These are phyloP conservation scores for Smutsia temminckii DNA, from an alignment of 2,797 vertebrate genomes.

Conservation along the genomic window DNA sequence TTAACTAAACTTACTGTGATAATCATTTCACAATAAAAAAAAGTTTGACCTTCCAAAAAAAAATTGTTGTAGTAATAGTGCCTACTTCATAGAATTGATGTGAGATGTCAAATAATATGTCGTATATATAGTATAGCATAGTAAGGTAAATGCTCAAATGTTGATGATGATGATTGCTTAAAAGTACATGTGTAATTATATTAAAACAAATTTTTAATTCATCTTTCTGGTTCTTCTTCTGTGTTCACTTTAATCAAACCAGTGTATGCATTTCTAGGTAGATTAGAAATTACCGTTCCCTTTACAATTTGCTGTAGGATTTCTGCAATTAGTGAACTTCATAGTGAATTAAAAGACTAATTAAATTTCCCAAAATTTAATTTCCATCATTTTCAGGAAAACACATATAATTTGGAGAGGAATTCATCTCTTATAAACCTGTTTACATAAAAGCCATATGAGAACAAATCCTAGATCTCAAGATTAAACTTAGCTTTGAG, in stretches of 20 bases:
- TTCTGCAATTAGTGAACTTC: slow-evolving; percentile 48
- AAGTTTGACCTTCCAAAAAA: too few relatives aligned
- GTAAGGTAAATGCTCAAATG: neutral
- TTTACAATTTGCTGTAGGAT: neutral
- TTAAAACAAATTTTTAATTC: slow-evolving; percentile 12
- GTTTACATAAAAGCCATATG: slow-evolving; percentile 59
- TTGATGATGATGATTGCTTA: neutral
- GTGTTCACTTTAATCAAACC: neutral
- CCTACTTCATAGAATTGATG: neutral
- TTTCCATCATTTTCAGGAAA: slow-evolving; percentile 42
- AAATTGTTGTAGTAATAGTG: neutral
- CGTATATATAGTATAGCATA: neutral
- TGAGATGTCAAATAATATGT: neutral
- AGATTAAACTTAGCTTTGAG: slow-evolving; percentile 55
- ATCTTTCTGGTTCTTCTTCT: neutral
- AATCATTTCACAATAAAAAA: too few relatives aligned
- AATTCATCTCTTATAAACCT: slow-evolving; percentile 49
- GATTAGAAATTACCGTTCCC: slow-evolving; percentile 12
- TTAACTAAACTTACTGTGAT: too few relatives aligned
- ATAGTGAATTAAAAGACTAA: slow-evolving; percentile 38
- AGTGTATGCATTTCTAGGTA: slow-evolving; percentile 3
- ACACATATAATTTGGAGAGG: slow-evolving; percentile 32
- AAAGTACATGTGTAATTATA: neutral
- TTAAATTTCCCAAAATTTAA: slow-evolving; percentile 43
- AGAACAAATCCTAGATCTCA: slow-evolving; percentile 66